phyloP scores from a whole-genome alignment of 2,888 invertebrate genomes.

The Blastobasis adustella region DNA sequence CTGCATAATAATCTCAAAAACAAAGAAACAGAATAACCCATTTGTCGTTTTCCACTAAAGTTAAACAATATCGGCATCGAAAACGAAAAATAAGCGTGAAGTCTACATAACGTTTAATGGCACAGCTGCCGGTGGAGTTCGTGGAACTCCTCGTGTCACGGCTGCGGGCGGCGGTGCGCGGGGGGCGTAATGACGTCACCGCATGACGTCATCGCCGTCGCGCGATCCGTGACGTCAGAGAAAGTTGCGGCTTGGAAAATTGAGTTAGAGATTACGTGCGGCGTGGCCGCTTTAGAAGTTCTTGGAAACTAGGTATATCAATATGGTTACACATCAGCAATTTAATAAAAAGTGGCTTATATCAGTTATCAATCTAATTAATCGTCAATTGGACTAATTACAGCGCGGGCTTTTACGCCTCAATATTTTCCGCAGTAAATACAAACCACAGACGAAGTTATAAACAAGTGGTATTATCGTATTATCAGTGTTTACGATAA shows the following conservation, averaged over 20 bases:
- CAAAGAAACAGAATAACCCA: not conserved
- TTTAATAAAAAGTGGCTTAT: too few species aligned
- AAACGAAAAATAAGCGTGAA: conserved; percentile 10
- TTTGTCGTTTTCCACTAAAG: not conserved
- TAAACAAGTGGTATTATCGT: not conserved
- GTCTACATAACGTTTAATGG: conserved; percentile 21
- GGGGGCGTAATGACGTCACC: conserved; percentile 36
- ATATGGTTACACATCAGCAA: too few species aligned
- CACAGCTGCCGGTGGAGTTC: conserved; percentile 33
- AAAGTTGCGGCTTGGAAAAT: conserved; percentile 13
- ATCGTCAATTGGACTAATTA: too few species aligned
- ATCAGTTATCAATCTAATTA: too few species aligned
- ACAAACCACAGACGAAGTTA: not conserved
- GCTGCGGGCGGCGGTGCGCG: conserved; percentile 26
- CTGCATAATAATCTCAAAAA: not conserved
- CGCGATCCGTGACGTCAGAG: conserved; percentile 41
- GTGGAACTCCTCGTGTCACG: conserved; percentile 34
- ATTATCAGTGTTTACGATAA: conserved; percentile 1
- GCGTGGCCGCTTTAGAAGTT: too few species aligned
- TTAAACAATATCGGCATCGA: not conserved
- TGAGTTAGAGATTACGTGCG: not conserved
- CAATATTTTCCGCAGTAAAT: not conserved
- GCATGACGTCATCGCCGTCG: conserved; percentile 49
- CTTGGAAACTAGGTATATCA: too few species aligned
- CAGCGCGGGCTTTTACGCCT: not conserved